Conservation (phyloP, 2,113 vertebrate genomes). For the Nestor notabilis region DNA sequence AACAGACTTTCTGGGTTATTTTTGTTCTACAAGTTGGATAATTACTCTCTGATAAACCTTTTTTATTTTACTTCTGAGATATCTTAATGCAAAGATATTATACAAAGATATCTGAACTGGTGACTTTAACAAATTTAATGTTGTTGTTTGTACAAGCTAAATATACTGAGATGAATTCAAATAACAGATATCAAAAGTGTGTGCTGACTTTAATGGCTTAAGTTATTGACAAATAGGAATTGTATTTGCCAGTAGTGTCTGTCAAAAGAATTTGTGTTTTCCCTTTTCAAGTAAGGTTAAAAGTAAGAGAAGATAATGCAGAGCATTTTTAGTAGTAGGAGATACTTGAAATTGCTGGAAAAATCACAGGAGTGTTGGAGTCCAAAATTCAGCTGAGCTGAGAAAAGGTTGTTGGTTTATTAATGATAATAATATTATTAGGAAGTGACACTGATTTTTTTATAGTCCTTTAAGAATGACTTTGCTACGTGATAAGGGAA, state of each 20-base stretch:
- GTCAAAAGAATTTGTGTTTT: neutral
- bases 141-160: neutral
- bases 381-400: neutral
- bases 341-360: neutral
- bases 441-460: neutral
- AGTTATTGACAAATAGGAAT: neutral
- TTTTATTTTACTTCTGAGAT: neutral
- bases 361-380: neutral
- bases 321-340: neutral
- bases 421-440: neutral
- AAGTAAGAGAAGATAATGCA: neutral
- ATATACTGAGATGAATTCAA: neutral
- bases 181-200: neutral
- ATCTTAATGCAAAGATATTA: neutral
- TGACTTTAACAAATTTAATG: neutral
- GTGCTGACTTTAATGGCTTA: neutral
- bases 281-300: neutral
- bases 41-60: neutral
- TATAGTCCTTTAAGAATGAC: neutral
- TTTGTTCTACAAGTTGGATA: neutral
- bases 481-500: neutral
- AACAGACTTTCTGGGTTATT: neutral
- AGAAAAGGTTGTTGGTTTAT: neutral
- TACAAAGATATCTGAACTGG: neutral
- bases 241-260: neutral